Evolutionary conservation across 2,888 invertebrate genomes (phyloP).

Genomic region (Campopleginae sp.): DNA sequence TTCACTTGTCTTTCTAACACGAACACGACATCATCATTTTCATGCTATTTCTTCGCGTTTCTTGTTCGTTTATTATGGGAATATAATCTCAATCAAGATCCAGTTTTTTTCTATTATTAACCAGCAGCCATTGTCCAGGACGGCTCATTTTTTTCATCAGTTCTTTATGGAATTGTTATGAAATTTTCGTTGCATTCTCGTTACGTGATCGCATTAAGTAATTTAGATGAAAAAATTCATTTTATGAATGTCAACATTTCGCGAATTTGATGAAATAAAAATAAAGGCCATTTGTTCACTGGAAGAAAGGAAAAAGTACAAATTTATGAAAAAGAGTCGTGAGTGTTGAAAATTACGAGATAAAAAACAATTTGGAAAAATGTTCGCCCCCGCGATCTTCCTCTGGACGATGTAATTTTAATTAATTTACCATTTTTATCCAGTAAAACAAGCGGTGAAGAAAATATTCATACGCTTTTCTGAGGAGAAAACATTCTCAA

Average conservation of each 20-base stretch:
- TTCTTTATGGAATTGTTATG: neutral
- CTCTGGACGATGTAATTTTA: neutral
- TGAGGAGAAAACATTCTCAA: neutral
- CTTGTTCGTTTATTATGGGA: neutral
- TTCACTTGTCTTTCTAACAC: neutral
- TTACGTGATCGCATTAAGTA: no score
- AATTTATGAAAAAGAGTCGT: neutral
- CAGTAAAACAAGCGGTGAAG: neutral
- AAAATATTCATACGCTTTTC: neutral
- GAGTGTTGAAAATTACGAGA: neutral
- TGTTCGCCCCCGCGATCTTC: no score
- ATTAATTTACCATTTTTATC: neutral
- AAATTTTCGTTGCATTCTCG: neutral
- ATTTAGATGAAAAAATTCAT: no score
- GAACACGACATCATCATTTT: conserved; percentile 1
- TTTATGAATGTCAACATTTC: no score
- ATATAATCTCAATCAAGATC: neutral
- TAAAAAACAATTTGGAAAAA: neutral
- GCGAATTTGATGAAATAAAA: no score
- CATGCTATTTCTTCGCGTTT: neutral
- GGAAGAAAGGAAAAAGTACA: no score
- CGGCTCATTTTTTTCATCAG: neutral
- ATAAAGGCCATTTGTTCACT: no score
- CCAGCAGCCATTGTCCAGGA: neutral
- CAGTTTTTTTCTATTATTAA: neutral